Evolutionary conservation across 2,113 vertebrate genomes (phyloP).

Genomic region (Tragelaphus imberbis): DNA sequence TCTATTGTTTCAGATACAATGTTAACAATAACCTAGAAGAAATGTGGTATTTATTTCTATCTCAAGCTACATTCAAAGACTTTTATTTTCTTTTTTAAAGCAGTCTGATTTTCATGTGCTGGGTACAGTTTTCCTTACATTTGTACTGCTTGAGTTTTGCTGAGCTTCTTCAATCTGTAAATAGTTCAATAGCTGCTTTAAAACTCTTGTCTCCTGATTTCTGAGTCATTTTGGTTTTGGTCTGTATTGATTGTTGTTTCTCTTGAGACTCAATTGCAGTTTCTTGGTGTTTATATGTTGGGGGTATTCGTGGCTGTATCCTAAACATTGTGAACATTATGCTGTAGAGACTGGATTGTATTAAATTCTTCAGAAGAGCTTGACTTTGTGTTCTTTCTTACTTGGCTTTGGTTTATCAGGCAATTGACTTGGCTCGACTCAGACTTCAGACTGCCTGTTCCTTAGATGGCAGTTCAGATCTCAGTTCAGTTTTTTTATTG

Average conservation of each 20-base stretch:
- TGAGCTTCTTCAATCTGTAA: constrained; percentile 6
- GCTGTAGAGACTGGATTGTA: background rate
- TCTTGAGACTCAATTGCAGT: background rate
- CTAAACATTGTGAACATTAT: background rate
- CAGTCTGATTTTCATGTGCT: background rate
- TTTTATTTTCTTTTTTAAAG: background rate
- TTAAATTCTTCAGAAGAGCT: background rate
- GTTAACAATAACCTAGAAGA: background rate
- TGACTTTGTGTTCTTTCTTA: background rate
- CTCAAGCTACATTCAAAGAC: background rate
- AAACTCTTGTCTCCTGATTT: background rate
- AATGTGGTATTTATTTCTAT: background rate
- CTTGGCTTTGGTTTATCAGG: constrained; percentile 1
- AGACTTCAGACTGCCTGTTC: background rate
- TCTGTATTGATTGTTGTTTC: background rate
- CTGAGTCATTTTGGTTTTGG: background rate
- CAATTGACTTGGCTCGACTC: background rate
- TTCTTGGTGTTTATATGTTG: background rate
- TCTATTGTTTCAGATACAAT: background rate
- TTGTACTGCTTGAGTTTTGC: background rate
- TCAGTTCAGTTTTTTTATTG: background rate
- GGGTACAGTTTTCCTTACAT: background rate
- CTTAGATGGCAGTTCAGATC: background rate
- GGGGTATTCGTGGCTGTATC: background rate
- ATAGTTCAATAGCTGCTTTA: constrained; percentile 30